Percentiles rank a stretch among this genome's conserved stretches.
phyloP scores from a whole-genome alignment of 2,113 vertebrate species.

The Collichthys lucidus region DNA sequence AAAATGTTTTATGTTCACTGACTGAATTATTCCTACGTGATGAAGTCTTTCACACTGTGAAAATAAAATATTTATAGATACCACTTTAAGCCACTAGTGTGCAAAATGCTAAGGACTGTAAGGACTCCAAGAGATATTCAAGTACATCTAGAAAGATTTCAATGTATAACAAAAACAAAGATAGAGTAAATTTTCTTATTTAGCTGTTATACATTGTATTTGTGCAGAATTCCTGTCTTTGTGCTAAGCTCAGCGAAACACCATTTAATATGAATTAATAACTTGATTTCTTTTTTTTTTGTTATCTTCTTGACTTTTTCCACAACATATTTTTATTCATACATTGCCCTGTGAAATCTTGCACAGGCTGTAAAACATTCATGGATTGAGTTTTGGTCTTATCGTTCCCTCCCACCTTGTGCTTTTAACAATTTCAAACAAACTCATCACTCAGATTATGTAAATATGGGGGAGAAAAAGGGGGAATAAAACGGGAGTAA shows the following conservation, averaged over 20 bases:
- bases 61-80: not conserved
- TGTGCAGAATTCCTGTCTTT: not conserved
- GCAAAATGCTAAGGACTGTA: not conserved
- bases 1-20: not conserved
- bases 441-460: constrained; percentile 30
- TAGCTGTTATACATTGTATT: not conserved
- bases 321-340: not conserved
- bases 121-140: not conserved
- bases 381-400: constrained; percentile 18
- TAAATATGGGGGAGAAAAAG: not conserved
- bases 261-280: not conserved
- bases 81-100: constrained; percentile 2
- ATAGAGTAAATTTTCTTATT: not conserved
- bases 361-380: constrained; percentile 17
- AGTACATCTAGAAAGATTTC: not conserved
- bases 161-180: not conserved
- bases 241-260: not conserved
- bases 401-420: constrained; percentile 25
- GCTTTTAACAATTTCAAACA: constrained; percentile 20
- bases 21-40: not conserved
- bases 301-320: not conserved
- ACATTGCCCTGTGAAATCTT: not conserved
- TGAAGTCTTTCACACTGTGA: not conserved
- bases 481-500: not conserved
- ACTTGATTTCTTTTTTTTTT: not conserved